Evolutionary conservation across 2,888 invertebrate genomes (phyloP).

Genomic region (Drosophila pseudotakahashii): DNA sequence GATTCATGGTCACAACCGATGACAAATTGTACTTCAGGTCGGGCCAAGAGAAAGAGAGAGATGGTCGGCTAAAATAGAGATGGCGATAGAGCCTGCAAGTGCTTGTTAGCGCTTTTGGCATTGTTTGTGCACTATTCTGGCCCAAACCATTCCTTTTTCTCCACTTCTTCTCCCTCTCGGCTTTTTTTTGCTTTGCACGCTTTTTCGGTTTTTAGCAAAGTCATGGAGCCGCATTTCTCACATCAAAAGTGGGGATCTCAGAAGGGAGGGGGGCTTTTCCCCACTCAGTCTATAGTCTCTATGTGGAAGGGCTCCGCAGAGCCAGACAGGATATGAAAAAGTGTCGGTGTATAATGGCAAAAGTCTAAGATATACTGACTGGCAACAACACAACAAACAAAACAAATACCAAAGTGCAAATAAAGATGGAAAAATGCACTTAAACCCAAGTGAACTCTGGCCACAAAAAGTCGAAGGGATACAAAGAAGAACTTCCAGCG

Average conservation of each 20-base stretch:
- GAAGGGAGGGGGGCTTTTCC: constrained; percentile 33
- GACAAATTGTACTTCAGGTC: constrained; percentile 65
- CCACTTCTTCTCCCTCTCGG: background rate
- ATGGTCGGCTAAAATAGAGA: background rate
- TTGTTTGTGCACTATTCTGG: constrained; percentile 54
- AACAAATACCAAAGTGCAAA: constrained; percentile 70
- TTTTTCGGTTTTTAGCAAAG: constrained; percentile 74
- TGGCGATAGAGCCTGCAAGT: constrained; percentile 5
- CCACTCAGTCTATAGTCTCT: constrained; percentile 33
- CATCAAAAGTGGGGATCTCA: constrained; percentile 23
- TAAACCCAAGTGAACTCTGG: constrained; percentile 77
- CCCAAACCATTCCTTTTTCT: background rate
- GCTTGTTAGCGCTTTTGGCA: constrained; percentile 53
- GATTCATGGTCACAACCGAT: constrained; percentile 69
- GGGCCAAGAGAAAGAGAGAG: background rate
- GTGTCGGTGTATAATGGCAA: constrained; percentile 75
- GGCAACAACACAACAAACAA: constrained; percentile 61
- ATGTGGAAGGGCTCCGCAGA: constrained; percentile 33
- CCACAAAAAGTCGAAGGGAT: constrained; percentile 18
- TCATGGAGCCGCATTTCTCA: constrained; percentile 74
- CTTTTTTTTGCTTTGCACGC: constrained; percentile 65
- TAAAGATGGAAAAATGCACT: constrained; percentile 75
- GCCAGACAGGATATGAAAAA: constrained; percentile 78
- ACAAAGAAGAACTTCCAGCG: background rate
- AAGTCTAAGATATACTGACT: constrained; percentile 47